Evolutionary conservation across 2,888 invertebrate species (phyloP), one percentile per base, ranked within the genome.

Genomic region (Orchesella flavescens): DNA sequence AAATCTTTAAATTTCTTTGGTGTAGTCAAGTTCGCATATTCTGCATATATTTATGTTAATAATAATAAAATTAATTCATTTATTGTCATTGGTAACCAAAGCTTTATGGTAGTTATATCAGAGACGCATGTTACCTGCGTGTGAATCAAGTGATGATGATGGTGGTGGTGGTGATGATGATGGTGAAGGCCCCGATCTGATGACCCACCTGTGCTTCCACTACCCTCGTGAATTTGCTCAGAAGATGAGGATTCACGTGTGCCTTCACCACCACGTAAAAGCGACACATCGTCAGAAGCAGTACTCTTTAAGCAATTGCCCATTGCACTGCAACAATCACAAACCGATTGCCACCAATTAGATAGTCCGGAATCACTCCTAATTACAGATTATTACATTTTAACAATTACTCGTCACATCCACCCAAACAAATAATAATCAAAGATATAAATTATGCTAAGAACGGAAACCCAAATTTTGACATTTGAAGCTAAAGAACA

Each of bases 261-360:
- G 89, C 91, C 92, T 89, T 92, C 92, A 89, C 91, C 92, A 80
- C 93, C 93, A 87, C 93, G 91, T 84, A 93, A 89, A 76, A 93
- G 90, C 73, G 93, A 93, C 89, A 93, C 93, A 90, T 93, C 93
- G 90, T 93, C 93, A 78, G 92, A 91, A 86, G 92, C 92, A 82
- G 92, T 92, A 87, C 93, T 92, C 91, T 94, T 94, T 87, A 94
- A 91, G 89, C 94, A 94, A 90, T 94, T 94, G 89, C 94, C 94
- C 94, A 94, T 94, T 89, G 89, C 84, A 46, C 66, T 53, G 57
- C 59, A 72, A 68, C 49, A 1, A 66, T 17, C 34, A 65, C 7
- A 72, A 55, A 34, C 19, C 21, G 65, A 13, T 57, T 10, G 55
- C 9, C 17, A 65, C 9, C 44, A 19, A 74, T 21, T 34, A 73